Conservation (phyloP, 2,888 invertebrate species). For the Spodoptera littoralis region DNA sequence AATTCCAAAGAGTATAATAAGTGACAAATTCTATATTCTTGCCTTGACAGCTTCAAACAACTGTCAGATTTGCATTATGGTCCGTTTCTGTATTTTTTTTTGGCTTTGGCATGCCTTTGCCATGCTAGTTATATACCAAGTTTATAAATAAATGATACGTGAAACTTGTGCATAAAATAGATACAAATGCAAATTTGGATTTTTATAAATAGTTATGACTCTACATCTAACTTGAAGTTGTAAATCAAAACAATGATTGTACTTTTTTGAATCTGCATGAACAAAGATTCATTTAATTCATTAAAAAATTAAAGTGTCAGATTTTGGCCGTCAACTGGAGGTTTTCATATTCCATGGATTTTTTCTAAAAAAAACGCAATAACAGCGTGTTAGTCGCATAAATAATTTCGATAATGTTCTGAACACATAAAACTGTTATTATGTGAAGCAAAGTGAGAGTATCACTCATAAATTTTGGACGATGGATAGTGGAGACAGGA, state of each 20-base stretch:
- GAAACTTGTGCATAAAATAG: no score
- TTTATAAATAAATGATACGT: no score
- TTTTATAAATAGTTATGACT: no score
- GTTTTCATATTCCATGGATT: constrained; percentile 46
- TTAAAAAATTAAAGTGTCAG: constrained; percentile 49
- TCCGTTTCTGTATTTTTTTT: no score
- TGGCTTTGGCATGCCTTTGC: no score
- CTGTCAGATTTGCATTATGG: no score
- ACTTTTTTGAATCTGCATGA: constrained; percentile 5
- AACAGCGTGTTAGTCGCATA: constrained; percentile 40
- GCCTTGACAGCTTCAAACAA: constrained; percentile 16
- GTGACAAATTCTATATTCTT: no score
- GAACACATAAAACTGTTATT: constrained; percentile 45
- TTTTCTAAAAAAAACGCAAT: constrained; percentile 50
- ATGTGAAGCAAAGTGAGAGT: constrained; percentile 54
- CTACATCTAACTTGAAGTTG: no score
- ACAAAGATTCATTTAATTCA: background rate
- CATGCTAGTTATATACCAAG: no score
- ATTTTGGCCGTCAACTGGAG: constrained; percentile 44
- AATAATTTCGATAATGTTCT: constrained; percentile 27
- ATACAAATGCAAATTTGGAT: no score
- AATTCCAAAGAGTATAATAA: no score
- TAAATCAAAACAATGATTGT: background rate
- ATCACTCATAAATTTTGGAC: constrained; percentile 54
- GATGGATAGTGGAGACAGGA: constrained; percentile 93